Evolutionary conservation across 2,797 vertebrate species (phyloP).

Genomic region (Yasuhikotakia modesta): DNA sequence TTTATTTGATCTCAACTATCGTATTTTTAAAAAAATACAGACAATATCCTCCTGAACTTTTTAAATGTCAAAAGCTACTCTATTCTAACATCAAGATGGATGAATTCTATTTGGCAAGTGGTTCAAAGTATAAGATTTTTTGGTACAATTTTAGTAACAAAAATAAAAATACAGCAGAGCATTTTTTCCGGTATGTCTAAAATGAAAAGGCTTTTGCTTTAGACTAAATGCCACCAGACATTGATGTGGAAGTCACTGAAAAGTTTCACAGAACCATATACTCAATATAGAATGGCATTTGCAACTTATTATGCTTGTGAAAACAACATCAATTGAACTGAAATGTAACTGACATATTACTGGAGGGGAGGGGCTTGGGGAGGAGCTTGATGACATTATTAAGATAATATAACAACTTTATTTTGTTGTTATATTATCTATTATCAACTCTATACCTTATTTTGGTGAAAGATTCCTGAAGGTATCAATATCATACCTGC

Average conservation of each 20-base stretch:
- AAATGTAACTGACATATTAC: background rate
- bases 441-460: too few relatives aligned
- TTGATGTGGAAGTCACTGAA: background rate
- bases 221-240: constrained; percentile 15
- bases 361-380: background rate
- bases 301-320: background rate
- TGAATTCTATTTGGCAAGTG: background rate
- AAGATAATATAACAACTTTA: background rate
- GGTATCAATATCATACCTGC: constrained; percentile 79
- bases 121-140: background rate
- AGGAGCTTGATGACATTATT: background rate
- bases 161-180: background rate
- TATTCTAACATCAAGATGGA: background rate
- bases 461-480: too few relatives aligned
- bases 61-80: background rate
- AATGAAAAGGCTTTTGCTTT: constrained; percentile 15
- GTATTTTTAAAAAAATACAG: background rate
- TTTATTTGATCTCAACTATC: background rate
- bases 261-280: background rate
- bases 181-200: background rate
- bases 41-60: background rate
- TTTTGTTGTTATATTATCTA: too few relatives aligned
- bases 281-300: background rate
- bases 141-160: background rate
- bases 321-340: too few relatives aligned